Conservation (phyloP, 2,888 invertebrate species). For the Thera britannica region DNA sequence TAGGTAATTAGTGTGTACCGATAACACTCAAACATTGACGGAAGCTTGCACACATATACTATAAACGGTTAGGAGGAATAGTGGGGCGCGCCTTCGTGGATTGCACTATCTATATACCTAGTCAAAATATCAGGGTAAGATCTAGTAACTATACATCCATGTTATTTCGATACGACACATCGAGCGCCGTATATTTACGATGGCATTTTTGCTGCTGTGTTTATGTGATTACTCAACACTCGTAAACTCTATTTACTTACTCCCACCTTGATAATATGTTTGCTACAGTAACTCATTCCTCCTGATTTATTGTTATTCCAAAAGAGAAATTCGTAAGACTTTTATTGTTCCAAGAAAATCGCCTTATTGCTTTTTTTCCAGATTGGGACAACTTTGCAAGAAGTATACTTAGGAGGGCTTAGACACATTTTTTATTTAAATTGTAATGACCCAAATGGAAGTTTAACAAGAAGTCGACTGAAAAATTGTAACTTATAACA, state of each 20-base stretch:
- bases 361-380: conserved; percentile 21
- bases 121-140: conserved; percentile 5
- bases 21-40: no score
- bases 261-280: conserved; percentile 40
- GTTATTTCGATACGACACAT: conserved; percentile 58
- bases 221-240: conserved; percentile 64
- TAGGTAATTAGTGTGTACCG: no score
- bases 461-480: conserved; percentile 5
- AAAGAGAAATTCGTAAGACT: conserved; percentile 22
- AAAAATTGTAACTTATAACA: neutral
- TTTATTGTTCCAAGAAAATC: conserved; percentile 30
- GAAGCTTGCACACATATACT: no score
- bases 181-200: conserved; percentile 57
- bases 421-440: conserved; percentile 21
- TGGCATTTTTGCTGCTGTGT: conserved; percentile 61
- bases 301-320: conserved; percentile 30
- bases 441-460: conserved; percentile 23
- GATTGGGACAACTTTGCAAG: conserved; percentile 22
- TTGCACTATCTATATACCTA: no score
- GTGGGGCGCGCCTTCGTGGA: no score
- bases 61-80: no score
- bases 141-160: conserved; percentile 39
- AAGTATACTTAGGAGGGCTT: conserved; percentile 24
- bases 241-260: conserved; percentile 57
- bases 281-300: conserved; percentile 25